phyloP scores from a whole-genome alignment of 1,140 invertebrate genomes.

The Octopus bimaculoides region DNA sequence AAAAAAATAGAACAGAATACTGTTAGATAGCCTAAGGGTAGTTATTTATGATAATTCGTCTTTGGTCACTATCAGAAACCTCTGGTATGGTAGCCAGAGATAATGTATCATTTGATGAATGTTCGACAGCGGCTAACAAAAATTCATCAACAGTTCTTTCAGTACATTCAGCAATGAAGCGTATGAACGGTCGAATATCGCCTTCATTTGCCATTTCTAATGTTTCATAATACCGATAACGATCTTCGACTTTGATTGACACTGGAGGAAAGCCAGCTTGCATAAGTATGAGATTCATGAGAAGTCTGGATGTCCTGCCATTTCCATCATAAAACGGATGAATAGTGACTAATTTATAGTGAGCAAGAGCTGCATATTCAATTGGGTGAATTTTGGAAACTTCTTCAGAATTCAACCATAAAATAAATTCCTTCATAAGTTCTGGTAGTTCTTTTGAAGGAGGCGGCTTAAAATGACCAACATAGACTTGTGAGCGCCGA shows the following conservation, averaged over 20 bases:
- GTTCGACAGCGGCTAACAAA: conserved; percentile 38
- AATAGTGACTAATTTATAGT: conserved; percentile 94
- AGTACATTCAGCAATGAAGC: conserved; percentile 93
- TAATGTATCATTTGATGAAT: conserved; percentile 23
- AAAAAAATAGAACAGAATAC: too few relatives aligned
- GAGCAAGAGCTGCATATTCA: conserved; percentile 87
- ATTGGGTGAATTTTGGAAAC: conserved; percentile 66
- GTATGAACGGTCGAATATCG: conserved; percentile 73
- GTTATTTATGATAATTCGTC: conserved; percentile 13
- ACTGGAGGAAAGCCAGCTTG: conserved; percentile 95
- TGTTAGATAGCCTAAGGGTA: too few relatives aligned
- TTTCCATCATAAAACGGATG: conserved; percentile 80
- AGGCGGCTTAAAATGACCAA: conserved; percentile 87
- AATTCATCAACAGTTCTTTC: conserved; percentile 92
- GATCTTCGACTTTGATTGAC: conserved; percentile 88
- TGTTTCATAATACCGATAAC: conserved; percentile 74
- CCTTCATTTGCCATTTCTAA: conserved; percentile 82
- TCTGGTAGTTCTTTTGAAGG: conserved; percentile 73
- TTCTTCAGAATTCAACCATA: conserved; percentile 84
- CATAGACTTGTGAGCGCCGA: conserved; percentile 71
- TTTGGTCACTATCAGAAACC: conserved; percentile 9
- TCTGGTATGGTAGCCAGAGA: conserved; percentile 17
- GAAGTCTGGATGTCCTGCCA: conserved; percentile 85
- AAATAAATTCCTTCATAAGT: conserved; percentile 83
- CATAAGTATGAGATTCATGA: conserved; percentile 98